Base-by-base conservation (phyloP, 2,888 invertebrate species). In the Isoperla grammatica region DNA sequence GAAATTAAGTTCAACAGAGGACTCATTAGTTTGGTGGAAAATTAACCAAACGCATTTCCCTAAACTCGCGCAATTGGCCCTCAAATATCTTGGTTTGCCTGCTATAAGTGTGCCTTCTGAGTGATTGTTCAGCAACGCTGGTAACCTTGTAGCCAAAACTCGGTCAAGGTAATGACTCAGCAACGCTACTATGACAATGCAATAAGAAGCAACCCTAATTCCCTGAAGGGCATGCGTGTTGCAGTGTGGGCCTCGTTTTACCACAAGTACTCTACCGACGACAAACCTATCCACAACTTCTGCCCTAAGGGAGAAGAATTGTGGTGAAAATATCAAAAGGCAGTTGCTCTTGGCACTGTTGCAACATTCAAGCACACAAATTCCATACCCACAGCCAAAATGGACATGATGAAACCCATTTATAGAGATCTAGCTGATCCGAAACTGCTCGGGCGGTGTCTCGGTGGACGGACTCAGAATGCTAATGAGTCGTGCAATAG, bases 401-500 rank as follows among this genome's bases (percentile, higher is more conserved):
- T 63, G 57, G 22, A 58, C n/a, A 37, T 15, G 8, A 61, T 61
- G 13, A 63, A 61, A 58, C 48, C 49, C n/a, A 42, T 63, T 9
- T 62, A 48, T 20, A 4, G 45, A 13, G 50, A 45, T 22, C 22
- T 62, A 9, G 35, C 57, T 2, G 3, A 35, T 9, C 19, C 42
- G n/a, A 50, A 40, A 4, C 45, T 62, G n/a, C 45, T 62, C 1
- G 43, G 13, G 0, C 48, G 45, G 11, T 62, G 60, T 40, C 3
- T 55, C 8, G 29, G 37, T 1, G 59, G 56, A 1, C 20, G 48
- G 12, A 60, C 55, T 11, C 61, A 61, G 37, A 61, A 59, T 40
- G 53, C 20, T 13, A 65, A 65, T 20, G 61, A 63, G 58, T 57
- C 54, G 39, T 57, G 64, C 35, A 50, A 61, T 13, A 29, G 15